Percentiles rank a stretch among this genome's conserved stretches.
These are phyloP conservation scores for Venturia canescens DNA, from an alignment of 1,140 invertebrate genomes.

Conservation along the genomic window DNA sequence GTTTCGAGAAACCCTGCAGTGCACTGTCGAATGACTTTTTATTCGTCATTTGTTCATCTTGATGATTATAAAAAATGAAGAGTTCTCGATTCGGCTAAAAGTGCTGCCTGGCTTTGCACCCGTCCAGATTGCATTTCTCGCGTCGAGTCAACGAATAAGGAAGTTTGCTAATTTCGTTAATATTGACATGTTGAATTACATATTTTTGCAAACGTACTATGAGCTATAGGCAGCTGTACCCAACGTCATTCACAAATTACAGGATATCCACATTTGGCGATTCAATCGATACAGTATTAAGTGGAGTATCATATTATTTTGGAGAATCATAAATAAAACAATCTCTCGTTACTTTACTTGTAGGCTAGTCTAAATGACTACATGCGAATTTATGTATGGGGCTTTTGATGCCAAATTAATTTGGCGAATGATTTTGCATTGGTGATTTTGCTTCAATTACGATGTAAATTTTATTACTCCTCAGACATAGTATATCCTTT, in stretches of 20 bases:
- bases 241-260: slow-evolving; percentile 69
- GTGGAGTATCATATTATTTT: neutral
- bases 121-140: slow-evolving; percentile 27
- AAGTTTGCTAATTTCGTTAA: slow-evolving; percentile 66
- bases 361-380: slow-evolving; percentile 63
- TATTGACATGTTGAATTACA: neutral
- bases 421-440: too few species aligned
- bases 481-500: too few species aligned
- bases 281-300: slow-evolving; percentile 20
- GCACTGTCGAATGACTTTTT: neutral
- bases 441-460: too few species aligned
- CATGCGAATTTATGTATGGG: neutral
- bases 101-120: neutral
- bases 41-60: neutral
- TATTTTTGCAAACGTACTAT: slow-evolving; percentile 61
- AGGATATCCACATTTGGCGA: slow-evolving; percentile 51
- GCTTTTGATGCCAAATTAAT: too few species aligned
- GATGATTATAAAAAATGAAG: neutral
- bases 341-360: slow-evolving; percentile 60
- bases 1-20: too few species aligned
- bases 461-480: too few species aligned
- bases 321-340: slow-evolving; percentile 46
- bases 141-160: slow-evolving; percentile 64
- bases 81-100: neutral
- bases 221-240: slow-evolving; percentile 73